Base-by-base conservation (phyloP, 2,113 vertebrate genomes). In the Strix aluco region DNA sequence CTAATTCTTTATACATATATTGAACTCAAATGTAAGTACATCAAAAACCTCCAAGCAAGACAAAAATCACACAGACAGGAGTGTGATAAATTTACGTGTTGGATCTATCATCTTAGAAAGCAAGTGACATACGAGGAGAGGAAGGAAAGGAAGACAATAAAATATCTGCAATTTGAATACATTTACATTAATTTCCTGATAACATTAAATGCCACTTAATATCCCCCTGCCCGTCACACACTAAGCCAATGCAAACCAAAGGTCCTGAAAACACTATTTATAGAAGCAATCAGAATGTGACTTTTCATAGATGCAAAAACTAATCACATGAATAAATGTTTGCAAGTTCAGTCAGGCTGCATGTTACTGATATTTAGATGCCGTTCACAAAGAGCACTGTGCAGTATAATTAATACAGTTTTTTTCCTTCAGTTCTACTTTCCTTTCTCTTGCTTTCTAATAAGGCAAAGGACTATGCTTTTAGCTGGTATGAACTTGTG, bases 131-230 rank as follows among this genome's bases (percentile, higher is more conserved):
- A 47, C 20, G 27, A 94, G 17, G 11, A 92, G 30, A 74, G 11
- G 21, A 65, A 84, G 30, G 30, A 77, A 94, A 32, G 11, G 54
- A 74, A 47, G 25, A 30, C 36, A 88, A 65, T 55, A 59, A 86
- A 81, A 74, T 81, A 78, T 40, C 52, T 63, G n/a, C 23, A 96
- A 61, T 94, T 78, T 91, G 75, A 95, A 93, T 92, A 88, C 2
- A 91, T 91, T 93, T 96, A 55, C 47, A 95, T 81, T 72, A 4
- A 84, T 96, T 91, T 88, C 19, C 52, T 69, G 36, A 19, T 44
- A 92, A 54, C 15, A 67, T 14, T 52, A 86, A 57, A 54, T 69
- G 30, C 13, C 25, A 18, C 18, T 29, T 78, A 52, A 38, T 44
- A 88, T 44, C 9, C 8, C 25, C 18, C 52, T 75, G 47, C 17